phyloP scores from a whole-genome alignment of 2,888 invertebrate species.

The Pyrrhosoma nymphula region DNA sequence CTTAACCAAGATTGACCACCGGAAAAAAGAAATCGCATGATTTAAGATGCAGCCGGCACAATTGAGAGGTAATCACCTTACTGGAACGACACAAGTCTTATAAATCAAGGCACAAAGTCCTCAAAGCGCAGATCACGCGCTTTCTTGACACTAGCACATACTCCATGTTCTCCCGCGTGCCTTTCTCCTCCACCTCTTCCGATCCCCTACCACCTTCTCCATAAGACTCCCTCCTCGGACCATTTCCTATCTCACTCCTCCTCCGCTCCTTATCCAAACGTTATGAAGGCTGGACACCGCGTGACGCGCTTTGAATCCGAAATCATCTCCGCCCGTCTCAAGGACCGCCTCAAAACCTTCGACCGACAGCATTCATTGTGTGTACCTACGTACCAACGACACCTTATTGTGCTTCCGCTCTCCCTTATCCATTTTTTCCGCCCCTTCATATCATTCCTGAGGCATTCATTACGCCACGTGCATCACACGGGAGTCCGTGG shows the following conservation, averaged over 20 bases:
- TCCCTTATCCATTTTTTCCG: background rate
- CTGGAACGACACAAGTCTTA: no score
- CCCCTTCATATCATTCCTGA: background rate
- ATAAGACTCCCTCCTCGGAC: background rate
- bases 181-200: background rate
- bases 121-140: no score
- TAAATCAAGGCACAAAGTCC: no score
- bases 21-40: background rate
- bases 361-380: background rate
- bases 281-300: background rate
- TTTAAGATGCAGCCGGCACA: no score
- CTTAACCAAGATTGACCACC: background rate
- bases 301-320: background rate
- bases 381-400: background rate
- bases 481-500: no score
- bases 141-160: no score
- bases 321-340: background rate
- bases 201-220: background rate
- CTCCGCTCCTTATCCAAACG: constrained; percentile 5
- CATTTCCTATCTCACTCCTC: background rate
- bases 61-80: no score
- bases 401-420: background rate
- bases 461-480: background rate
- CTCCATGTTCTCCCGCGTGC: background rate
- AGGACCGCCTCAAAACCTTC: background rate